Percentiles rank a stretch among this genome's conserved stretches.
Evolutionary conservation across 1,140 invertebrate species (phyloP).

Genomic region (Leptinotarsa defecta): DNA sequence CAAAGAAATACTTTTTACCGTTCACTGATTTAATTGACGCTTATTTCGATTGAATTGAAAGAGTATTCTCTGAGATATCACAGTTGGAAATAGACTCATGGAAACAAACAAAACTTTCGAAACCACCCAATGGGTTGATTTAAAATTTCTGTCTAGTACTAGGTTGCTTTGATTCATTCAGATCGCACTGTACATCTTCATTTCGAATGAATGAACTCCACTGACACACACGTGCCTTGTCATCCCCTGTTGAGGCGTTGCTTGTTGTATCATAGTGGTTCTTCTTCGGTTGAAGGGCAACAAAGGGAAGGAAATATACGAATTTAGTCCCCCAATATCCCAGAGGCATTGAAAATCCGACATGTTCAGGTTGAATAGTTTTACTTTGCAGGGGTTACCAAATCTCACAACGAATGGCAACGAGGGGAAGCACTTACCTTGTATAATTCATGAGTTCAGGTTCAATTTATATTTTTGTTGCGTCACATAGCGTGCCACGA

Average conservation of each 20-base stretch:
- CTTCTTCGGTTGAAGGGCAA: background rate
- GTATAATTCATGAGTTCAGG: no score
- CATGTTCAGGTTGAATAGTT: background rate
- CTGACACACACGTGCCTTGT: background rate
- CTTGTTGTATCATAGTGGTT: background rate
- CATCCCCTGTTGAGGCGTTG: background rate
- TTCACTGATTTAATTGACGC: no score
- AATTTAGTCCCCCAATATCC: conserved; percentile 2
- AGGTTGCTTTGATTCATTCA: background rate
- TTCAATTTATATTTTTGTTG: no score
- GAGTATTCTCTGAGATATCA: no score
- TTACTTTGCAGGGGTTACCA: background rate
- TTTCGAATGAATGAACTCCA: background rate
- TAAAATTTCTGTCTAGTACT: no score
- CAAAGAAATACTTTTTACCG: no score
- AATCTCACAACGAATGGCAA: background rate
- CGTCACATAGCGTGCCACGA: no score
- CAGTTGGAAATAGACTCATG: no score
- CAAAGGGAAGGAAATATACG: background rate
- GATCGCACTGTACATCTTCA: background rate
- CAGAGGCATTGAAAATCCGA: background rate
- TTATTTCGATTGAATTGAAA: no score
- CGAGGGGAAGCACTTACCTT: background rate
- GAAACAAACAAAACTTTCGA: no score
- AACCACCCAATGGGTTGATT: no score